These are phyloP conservation scores for Gasterosteus aculeatus DNA, from an alignment of 2,113 vertebrate species.

Conservation along the genomic window DNA sequence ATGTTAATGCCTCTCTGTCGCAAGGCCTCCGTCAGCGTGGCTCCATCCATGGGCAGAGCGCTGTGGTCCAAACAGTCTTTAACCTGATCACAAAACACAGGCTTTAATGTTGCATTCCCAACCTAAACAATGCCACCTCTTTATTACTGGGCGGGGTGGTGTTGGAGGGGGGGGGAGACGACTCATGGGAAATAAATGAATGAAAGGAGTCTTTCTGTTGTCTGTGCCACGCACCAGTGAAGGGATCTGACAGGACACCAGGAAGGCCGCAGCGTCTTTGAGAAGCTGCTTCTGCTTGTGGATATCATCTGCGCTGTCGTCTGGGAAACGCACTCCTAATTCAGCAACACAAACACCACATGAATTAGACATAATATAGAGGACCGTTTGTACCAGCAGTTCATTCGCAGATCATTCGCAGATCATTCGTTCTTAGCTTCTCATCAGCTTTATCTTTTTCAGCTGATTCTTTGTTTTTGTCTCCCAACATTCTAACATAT, in stretches of 20 bases:
- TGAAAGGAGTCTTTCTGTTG: not conserved
- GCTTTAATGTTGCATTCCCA: not conserved
- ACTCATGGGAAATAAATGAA: no score
- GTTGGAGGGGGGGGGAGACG: no score
- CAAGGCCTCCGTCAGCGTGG: constrained; percentile 91
- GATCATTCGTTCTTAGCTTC: not conserved
- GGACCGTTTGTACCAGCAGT: not conserved
- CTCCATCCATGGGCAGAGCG: constrained; percentile 94
- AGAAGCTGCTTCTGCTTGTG: constrained; percentile 96
- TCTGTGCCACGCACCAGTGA: constrained; percentile 87
- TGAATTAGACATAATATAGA: not conserved
- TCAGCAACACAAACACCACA: constrained; percentile 1
- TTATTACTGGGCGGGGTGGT: not conserved
- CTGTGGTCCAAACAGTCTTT: constrained; percentile 96
- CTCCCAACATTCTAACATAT: not conserved
- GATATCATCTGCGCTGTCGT: constrained; percentile 88
- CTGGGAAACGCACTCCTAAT: constrained; percentile 93
- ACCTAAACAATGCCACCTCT: not conserved
- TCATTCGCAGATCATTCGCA: no score
- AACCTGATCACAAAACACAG: constrained; percentile 78
- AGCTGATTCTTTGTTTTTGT: not conserved
- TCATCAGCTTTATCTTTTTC: not conserved
- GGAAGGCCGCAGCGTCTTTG: constrained; percentile 92
- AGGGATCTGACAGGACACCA: constrained; percentile 95
- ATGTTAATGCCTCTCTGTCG: constrained; percentile 96